These are phyloP conservation scores for Origma solitaria DNA, from an alignment of 2,113 vertebrate genomes.

Conservation along the genomic window DNA sequence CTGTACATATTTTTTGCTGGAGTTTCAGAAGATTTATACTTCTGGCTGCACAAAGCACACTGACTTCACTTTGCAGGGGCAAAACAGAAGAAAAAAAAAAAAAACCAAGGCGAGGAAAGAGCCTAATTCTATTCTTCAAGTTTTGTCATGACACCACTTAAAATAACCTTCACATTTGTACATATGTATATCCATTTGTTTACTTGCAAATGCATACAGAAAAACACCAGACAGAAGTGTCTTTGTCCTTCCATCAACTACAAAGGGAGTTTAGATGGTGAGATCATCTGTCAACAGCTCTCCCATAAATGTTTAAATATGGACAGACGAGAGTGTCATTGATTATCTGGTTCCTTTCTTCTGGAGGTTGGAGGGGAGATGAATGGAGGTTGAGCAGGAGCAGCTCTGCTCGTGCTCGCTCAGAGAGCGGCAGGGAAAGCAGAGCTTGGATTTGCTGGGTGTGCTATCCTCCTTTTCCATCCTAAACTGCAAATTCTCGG, in stretches of 20 bases:
- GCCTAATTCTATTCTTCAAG: background rate
- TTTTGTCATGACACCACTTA: background rate
- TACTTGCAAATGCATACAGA: background rate
- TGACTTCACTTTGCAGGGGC: background rate
- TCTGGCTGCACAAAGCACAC: background rate
- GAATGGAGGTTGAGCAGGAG: background rate
- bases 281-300: constrained; percentile 48
- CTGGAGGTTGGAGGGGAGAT: background rate
- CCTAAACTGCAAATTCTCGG: background rate
- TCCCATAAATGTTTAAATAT: constrained; percentile 32
- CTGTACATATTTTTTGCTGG: background rate
- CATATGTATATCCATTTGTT: background rate
- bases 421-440: background rate
- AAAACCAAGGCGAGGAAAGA: background rate
- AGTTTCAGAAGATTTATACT: background rate
- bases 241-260: constrained; percentile 1
- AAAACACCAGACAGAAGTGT: background rate
- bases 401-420: background rate
- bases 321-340: constrained; percentile 16
- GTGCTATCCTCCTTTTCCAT: background rate
- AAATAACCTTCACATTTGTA: background rate
- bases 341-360: constrained; percentile 7
- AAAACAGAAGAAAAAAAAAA: background rate
- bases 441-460: background rate
- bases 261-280: constrained; percentile 12